These are phyloP conservation scores for Tarsius wallacei DNA, from an alignment of 2,797 vertebrate genomes.

Conservation along the genomic window DNA sequence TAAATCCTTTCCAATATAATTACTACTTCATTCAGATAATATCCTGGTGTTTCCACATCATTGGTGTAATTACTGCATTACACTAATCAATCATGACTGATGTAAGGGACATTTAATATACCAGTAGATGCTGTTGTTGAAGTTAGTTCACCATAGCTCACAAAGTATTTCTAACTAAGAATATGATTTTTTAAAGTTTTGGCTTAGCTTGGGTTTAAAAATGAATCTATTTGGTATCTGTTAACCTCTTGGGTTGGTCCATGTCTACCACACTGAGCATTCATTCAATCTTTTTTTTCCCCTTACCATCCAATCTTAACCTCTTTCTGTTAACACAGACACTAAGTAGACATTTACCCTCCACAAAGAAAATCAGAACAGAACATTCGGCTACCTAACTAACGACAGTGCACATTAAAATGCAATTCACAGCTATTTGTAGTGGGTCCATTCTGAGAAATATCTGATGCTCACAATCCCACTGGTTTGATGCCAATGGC, in stretches of 20 bases:
- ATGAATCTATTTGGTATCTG: background rate
- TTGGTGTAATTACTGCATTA: slow-evolving; percentile 25
- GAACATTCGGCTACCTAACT: no score
- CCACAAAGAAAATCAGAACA: no score
- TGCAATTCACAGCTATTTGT: no score
- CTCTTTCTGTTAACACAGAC: no score
- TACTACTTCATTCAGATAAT: slow-evolving; percentile 8
- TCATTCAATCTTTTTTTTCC: background rate
- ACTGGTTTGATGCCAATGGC: no score
- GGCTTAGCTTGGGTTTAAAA: background rate
- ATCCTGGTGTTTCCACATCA: slow-evolving; percentile 40
- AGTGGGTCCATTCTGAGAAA: no score
- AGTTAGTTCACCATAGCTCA: slow-evolving; percentile 6
- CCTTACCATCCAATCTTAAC: no score
- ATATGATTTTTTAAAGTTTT: slow-evolving; percentile 21
- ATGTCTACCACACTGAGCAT: background rate
- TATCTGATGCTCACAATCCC: no score
- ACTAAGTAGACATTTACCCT: no score
- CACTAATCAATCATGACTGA: slow-evolving; percentile 25
- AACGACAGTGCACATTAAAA: no score
- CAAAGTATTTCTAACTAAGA: slow-evolving; percentile 4
- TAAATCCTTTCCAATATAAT: slow-evolving; percentile 28
- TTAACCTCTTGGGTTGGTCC: background rate
- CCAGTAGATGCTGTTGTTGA: slow-evolving; percentile 17
- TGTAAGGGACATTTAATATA: background rate